phyloP scores from a whole-genome alignment of 2,113 vertebrate genomes.

The Heloderma charlesbogerti region DNA sequence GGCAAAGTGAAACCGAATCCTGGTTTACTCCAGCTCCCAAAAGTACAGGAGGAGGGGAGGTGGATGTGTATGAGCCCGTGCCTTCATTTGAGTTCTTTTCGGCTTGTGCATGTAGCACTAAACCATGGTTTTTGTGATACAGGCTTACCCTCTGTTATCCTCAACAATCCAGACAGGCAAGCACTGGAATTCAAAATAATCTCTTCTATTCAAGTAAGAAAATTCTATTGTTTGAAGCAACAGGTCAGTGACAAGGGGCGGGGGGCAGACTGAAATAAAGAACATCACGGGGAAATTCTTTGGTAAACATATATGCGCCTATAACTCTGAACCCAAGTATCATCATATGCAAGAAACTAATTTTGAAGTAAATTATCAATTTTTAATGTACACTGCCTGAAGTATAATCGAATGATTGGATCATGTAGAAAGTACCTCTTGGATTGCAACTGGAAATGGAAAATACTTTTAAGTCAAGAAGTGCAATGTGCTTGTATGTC shows the following conservation, averaged over 20 bases:
- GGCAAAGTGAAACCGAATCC: neutral
- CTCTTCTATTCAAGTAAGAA: slow-evolving; percentile 31
- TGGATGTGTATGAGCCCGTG: neutral
- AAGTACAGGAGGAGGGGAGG: neutral
- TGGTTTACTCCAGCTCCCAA: neutral
- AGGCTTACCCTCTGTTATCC: neutral
- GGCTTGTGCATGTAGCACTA: neutral
- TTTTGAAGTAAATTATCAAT: slow-evolving; percentile 21
- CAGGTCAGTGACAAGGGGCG: slow-evolving; percentile 31
- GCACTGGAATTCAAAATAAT: slow-evolving; percentile 54
- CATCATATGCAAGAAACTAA: slow-evolving; percentile 37
- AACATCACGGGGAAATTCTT: slow-evolving; percentile 69
- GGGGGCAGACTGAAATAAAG: slow-evolving; percentile 53
- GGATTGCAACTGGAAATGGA: neutral
- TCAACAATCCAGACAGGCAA: slow-evolving; percentile 45
- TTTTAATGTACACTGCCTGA: neutral
- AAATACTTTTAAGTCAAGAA: neutral
- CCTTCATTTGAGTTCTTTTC: neutral
- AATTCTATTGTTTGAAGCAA: slow-evolving; percentile 35
- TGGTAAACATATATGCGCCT: slow-evolving; percentile 74
- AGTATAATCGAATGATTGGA: neutral
- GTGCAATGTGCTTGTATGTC: slow-evolving; percentile 25
- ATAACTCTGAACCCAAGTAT: no score
- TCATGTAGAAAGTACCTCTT: slow-evolving; percentile 10
- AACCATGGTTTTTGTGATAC: neutral